These are phyloP conservation scores for Gracilinanus agilis DNA, from an alignment of 2,113 vertebrate genomes.

Conservation along the genomic window DNA sequence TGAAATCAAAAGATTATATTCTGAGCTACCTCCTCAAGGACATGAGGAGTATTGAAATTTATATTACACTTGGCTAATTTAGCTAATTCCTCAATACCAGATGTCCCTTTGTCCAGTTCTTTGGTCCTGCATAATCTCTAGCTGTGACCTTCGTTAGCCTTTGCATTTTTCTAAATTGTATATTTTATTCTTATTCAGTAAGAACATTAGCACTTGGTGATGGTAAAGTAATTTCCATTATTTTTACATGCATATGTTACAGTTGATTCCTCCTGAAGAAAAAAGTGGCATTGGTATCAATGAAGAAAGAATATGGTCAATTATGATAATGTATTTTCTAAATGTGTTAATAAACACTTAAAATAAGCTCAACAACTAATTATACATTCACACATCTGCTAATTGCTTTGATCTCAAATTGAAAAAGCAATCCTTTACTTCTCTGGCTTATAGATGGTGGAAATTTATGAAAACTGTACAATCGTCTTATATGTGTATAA, in stretches of 20 bases:
- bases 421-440: constrained; percentile 73
- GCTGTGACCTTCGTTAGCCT: constrained; percentile 22
- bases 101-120: not conserved
- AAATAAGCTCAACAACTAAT: constrained; percentile 81
- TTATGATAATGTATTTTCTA: constrained; percentile 78
- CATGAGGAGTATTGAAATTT: not conserved
- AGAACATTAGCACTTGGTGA: constrained; percentile 59
- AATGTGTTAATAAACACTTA: constrained; percentile 81
- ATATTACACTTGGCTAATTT: constrained; percentile 19
- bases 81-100: constrained; percentile 23
- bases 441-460: constrained; percentile 51
- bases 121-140: constrained; percentile 48
- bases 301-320: constrained; percentile 76
- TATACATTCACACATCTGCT: constrained; percentile 81
- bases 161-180: constrained; percentile 57
- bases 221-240: constrained; percentile 61
- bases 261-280: constrained; percentile 62
- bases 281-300: constrained; percentile 48
- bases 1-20: not conserved
- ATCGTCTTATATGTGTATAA: constrained; percentile 36
- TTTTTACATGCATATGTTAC: constrained; percentile 37
- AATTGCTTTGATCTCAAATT: constrained; percentile 80
- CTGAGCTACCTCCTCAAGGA: constrained; percentile 29
- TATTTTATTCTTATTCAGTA: constrained; percentile 62
- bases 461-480: constrained; percentile 57